Evolutionary conservation across 1,140 invertebrate species (phyloP), one percentile per base, ranked within the genome.

Genomic region (Papilio dardanus): DNA sequence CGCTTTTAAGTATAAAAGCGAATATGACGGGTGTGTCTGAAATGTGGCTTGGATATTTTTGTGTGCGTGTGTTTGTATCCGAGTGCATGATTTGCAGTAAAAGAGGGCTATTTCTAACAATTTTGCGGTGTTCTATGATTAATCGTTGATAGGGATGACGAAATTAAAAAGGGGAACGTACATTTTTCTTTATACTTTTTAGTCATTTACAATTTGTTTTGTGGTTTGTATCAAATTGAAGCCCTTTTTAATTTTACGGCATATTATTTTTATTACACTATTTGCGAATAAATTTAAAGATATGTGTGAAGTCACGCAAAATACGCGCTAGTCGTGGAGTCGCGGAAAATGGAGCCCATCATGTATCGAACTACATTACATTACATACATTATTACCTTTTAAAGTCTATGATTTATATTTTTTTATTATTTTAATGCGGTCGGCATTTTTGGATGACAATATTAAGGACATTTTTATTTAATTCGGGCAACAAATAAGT

Each of bases 81-180:
- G 21, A 58, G 50, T 58, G 50, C 33, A 33, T 68, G n/a, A 37
- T 40, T 31, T 35, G 62, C 62, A 67, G 14, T 35, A 35, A 35
- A 35, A 6, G 33, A 67, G 33, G 65, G 65, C 19, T 21, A 35
- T 67, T 67, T 67, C 14, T 67, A 35, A 28, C 54, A 62, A 67
- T 67, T 67, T 67, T 14, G 65, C 65, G 67, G 67, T 69, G 35
- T 68, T 24, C 35, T 40, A 69, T 69, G 67, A 69, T 69, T 37
- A 42, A 69, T 69, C 33, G 67, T 37, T 37, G 40, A 42, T 40
- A 37, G 35, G 35, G 54, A 62, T 8, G 21, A 40, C 19, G 35
- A 19, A 14, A 69, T 69, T 4, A 35, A 24, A 10, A 69, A 21
- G 67, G 67, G 35, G 65, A 67, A 16, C 30, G 12, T 19, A 54